Conservation (phyloP, 2,888 invertebrate species). For the Archips xylosteana region DNA sequence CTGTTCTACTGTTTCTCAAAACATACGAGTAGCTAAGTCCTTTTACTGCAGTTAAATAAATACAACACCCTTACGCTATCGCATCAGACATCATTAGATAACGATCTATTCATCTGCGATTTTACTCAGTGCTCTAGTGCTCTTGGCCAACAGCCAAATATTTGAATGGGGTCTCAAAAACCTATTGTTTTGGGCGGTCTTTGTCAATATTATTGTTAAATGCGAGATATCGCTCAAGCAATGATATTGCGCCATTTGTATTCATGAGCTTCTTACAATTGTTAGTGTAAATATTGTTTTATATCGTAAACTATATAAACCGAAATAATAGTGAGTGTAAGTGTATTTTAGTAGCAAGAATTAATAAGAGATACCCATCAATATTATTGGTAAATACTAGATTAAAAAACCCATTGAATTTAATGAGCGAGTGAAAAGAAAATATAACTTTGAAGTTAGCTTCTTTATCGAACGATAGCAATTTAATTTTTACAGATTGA, state of each 20-base stretch:
- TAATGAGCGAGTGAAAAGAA: no score
- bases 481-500: no score
- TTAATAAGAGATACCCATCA: no score
- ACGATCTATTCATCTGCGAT: constrained; percentile 30
- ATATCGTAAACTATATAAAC: background rate
- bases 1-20: no score
- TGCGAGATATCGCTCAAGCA: constrained; percentile 14
- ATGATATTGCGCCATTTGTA: constrained; percentile 21
- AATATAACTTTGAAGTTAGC: no score
- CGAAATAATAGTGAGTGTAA: background rate
- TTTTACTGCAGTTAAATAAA: background rate
- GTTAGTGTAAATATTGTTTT: constrained; percentile 24
- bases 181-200: constrained; percentile 62
- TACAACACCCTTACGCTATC: background rate
- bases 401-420: no score
- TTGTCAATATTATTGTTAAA: constrained; percentile 60
- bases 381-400: no score
- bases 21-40: background rate
- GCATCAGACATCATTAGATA: constrained; percentile 26
- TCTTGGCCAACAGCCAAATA: constrained; percentile 60
- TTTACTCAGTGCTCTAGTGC: constrained; percentile 50
- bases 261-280: constrained; percentile 27
- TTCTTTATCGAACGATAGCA: no score
- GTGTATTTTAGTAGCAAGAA: no score
- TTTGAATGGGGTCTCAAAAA: constrained; percentile 57